Percentiles rank a stretch among this genome's conserved stretches.
Evolutionary conservation across 2,797 vertebrate genomes (phyloP).

Genomic region (Oryzias sinensis): DNA sequence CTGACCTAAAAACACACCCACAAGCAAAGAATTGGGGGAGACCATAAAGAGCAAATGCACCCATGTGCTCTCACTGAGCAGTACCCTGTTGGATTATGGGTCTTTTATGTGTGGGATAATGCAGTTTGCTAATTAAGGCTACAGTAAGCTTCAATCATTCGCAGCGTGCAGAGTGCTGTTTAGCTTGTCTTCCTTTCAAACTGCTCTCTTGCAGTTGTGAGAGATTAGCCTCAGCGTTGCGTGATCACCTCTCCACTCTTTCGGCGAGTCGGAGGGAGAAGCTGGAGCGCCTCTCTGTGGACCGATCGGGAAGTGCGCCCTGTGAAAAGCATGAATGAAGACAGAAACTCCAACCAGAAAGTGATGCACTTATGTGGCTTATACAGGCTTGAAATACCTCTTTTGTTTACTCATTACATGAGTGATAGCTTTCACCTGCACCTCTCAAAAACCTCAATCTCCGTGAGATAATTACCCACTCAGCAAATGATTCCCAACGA

Average conservation of each 20-base stretch:
- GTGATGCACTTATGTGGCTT: neutral
- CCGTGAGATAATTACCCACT: slow-evolving; percentile 41
- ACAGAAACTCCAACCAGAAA: slow-evolving; percentile 1
- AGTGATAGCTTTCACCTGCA: slow-evolving; percentile 36
- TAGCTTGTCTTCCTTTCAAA: neutral
- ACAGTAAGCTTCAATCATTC: too few species aligned
- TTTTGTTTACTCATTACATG: slow-evolving; percentile 29
- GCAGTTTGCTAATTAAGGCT: too few species aligned
- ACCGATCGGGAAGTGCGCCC: neutral
- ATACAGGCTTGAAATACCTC: slow-evolving; percentile 6
- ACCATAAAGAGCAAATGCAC: too few species aligned
- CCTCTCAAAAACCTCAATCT: slow-evolving; percentile 26
- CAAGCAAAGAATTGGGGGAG: too few species aligned
- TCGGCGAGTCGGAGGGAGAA: slow-evolving; percentile 17
- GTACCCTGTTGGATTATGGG: too few species aligned
- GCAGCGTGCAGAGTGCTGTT: too few species aligned
- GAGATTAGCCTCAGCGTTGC: too few species aligned
- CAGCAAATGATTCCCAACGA: slow-evolving; percentile 52
- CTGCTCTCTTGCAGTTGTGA: too few species aligned
- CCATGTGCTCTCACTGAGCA: neutral
- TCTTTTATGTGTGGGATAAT: too few species aligned
- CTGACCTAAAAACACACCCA: too few species aligned
- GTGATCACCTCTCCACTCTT: too few species aligned
- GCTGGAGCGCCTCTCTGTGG: slow-evolving; percentile 44
- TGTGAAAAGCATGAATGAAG: too few species aligned